phyloP scores from a whole-genome alignment of 2,113 vertebrate species.

The Toxotes chatareus region DNA sequence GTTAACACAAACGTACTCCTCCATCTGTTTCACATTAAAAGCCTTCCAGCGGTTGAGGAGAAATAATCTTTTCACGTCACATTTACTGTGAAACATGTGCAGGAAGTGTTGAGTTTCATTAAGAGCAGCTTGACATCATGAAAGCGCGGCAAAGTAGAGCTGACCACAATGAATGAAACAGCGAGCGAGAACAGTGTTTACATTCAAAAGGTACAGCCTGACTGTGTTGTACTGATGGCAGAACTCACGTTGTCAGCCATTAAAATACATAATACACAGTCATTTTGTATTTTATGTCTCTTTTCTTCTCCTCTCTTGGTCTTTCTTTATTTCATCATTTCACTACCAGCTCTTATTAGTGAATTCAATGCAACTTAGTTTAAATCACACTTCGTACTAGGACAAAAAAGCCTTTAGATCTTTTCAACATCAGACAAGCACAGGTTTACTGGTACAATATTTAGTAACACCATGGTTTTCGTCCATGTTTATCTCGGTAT shows the following conservation, averaged over 20 bases:
- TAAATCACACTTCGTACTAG: background rate
- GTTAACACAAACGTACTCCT: conserved; percentile 47
- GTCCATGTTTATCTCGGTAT: background rate
- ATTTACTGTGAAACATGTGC: conserved; percentile 74
- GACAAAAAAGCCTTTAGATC: background rate
- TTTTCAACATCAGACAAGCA: background rate
- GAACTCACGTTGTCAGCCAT: background rate
- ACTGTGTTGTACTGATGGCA: background rate
- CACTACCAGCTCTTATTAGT: background rate
- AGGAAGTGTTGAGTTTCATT: conserved; percentile 67
- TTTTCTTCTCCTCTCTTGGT: background rate
- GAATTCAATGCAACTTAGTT: background rate
- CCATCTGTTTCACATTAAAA: conserved; percentile 72
- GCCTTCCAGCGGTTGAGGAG: conserved; percentile 45
- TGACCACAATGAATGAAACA: conserved; percentile 27
- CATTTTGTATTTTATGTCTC: background rate
- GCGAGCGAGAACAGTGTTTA: conserved; percentile 12
- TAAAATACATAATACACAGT: background rate
- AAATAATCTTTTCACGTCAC: conserved; percentile 65
- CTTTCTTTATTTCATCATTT: background rate
- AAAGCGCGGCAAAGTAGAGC: conserved; percentile 31
- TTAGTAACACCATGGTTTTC: background rate
- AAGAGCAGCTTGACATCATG: conserved; percentile 43
- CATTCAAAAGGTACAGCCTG: background rate
- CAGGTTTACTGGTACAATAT: background rate